phyloP scores from a whole-genome alignment of 1,140 invertebrate species.

The Protaetia brevitarsis region DNA sequence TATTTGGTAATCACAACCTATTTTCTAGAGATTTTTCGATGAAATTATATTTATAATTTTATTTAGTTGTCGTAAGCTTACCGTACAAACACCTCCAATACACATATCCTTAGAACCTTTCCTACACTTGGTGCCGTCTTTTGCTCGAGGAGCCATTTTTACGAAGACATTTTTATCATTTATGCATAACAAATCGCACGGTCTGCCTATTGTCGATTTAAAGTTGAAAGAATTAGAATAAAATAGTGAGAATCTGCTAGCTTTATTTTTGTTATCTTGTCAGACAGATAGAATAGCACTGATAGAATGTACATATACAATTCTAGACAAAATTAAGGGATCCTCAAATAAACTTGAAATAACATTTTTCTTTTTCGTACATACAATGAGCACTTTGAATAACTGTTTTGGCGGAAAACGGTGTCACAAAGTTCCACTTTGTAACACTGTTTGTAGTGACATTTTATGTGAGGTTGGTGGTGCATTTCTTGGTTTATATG shows the following conservation, averaged over 20 bases:
- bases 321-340: too few relatives aligned
- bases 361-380: too few relatives aligned
- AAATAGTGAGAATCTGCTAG: not conserved
- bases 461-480: too few relatives aligned
- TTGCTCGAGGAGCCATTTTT: slow-evolving; percentile 45
- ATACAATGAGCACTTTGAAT: too few relatives aligned
- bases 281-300: too few relatives aligned
- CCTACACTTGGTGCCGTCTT: slow-evolving; percentile 60
- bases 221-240: not conserved
- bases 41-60: not conserved
- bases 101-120: slow-evolving; percentile 59
- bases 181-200: slow-evolving; percentile 58
- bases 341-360: too few relatives aligned
- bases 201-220: slow-evolving; percentile 51
- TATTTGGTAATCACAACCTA: slow-evolving; percentile 66
- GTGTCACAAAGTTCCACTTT: too few relatives aligned
- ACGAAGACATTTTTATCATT: slow-evolving; percentile 51
- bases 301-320: too few relatives aligned
- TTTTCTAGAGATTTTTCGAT: slow-evolving; percentile 48
- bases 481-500: too few relatives aligned
- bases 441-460: too few relatives aligned
- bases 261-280: too few relatives aligned
- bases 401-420: too few relatives aligned
- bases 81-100: slow-evolving; percentile 55
- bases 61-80: slow-evolving; percentile 39